A percentile compares a stretch with the other conserved stretches of the same genome.
phyloP scores from a whole-genome alignment of 1,140 invertebrate genomes.

The Bursaphelenchus mucronatus region DNA sequence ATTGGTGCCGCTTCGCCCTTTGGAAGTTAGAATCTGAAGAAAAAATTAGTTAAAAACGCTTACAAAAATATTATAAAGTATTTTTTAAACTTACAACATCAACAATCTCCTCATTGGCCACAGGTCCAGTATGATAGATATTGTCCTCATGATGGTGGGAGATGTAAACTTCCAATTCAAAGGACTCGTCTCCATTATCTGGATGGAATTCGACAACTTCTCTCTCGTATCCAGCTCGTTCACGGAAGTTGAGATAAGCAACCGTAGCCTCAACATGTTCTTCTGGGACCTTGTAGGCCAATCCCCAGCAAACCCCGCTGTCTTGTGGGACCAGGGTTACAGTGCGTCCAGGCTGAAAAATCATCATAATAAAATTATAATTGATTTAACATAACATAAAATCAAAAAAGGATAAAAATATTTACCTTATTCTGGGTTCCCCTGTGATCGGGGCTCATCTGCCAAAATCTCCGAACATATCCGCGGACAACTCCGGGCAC shows the following conservation, averaged over 20 bases:
- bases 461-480: constrained; percentile 44
- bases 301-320: constrained; percentile 36
- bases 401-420: not conserved
- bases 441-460: constrained; percentile 43
- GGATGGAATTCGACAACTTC: constrained; percentile 43
- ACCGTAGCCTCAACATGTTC: constrained; percentile 40
- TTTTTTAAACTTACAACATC: constrained; percentile 13
- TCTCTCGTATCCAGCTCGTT: constrained; percentile 43
- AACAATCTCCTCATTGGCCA: constrained; percentile 40
- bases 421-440: constrained; percentile 41
- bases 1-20: constrained; percentile 41
- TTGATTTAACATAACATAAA: no score
- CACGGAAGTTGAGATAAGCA: constrained; percentile 39
- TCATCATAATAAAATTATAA: constrained; percentile 8
- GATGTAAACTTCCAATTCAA: constrained; percentile 47
- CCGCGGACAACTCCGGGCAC: constrained; percentile 77
- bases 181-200: constrained; percentile 46
- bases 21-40: constrained; percentile 39
- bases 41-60: not conserved
- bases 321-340: constrained; percentile 39
- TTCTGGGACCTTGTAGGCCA: constrained; percentile 43
- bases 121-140: constrained; percentile 44
- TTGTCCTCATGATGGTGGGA: constrained; percentile 35
- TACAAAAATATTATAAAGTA: constrained; percentile 5
- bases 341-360: constrained; percentile 40